Percentiles rank a stretch among this genome's conserved stretches.
Conservation (phyloP, 1,140 invertebrate species). For the Cotesia typhae region DNA sequence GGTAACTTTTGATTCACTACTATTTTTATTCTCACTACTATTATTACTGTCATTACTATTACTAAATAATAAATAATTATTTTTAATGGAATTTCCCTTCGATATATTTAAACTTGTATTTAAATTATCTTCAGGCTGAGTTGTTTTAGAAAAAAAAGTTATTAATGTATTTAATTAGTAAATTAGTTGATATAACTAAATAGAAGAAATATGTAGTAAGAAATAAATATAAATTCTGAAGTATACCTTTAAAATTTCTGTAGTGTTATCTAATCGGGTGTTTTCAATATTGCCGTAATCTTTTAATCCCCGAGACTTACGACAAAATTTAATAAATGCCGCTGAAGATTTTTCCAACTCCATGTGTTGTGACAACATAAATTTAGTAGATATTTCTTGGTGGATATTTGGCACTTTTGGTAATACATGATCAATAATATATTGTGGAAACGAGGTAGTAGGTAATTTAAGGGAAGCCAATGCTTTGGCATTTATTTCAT, state of each 20-base stretch:
- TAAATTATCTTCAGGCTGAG: conserved; percentile 46
- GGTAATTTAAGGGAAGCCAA: conserved; percentile 49
- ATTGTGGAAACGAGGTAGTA: conserved; percentile 46
- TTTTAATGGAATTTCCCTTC: conserved; percentile 41
- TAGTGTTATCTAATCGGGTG: neutral
- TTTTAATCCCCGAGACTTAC: conserved; percentile 34
- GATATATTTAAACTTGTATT: conserved; percentile 35
- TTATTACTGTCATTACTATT: conserved; percentile 2
- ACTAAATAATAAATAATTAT: conserved; percentile 22
- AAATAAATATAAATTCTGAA: neutral
- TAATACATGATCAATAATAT: conserved; percentile 49
- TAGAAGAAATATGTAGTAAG: no score
- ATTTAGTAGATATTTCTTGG: conserved; percentile 50
- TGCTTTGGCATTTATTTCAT: conserved; percentile 53
- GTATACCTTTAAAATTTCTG: conserved; percentile 25
- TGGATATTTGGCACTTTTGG: conserved; percentile 55
- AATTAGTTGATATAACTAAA: neutral
- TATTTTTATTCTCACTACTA: conserved; percentile 12
- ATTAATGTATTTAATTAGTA: conserved; percentile 5
- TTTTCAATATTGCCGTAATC: conserved; percentile 27
- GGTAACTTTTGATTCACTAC: conserved; percentile 14
- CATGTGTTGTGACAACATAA: conserved; percentile 56
- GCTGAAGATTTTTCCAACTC: conserved; percentile 56
- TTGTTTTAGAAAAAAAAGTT: conserved; percentile 37
- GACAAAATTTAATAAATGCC: conserved; percentile 55